Percentiles rank a stretch among this genome's conserved stretches.
phyloP scores from a whole-genome alignment of 2,888 invertebrate genomes.

The Drosophila conformis region DNA sequence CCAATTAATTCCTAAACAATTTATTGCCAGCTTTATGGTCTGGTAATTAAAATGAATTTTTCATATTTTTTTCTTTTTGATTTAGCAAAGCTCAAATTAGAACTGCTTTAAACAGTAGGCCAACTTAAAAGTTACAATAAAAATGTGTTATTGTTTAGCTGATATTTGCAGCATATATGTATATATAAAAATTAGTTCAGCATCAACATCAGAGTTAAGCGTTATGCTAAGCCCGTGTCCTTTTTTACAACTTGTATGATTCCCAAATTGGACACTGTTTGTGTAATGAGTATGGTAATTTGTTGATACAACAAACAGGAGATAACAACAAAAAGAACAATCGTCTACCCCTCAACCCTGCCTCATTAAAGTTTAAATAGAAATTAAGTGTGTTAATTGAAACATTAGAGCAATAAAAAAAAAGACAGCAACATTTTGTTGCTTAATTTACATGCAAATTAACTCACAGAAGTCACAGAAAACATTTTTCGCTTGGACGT shows the following conservation, averaged over 20 bases:
- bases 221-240: not conserved
- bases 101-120: not conserved
- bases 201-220: not conserved
- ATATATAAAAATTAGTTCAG: not conserved
- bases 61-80: not conserved
- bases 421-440: conserved; percentile 76
- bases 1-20: conserved; percentile 10
- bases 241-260: not conserved
- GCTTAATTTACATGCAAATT: conserved; percentile 85
- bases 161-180: not conserved
- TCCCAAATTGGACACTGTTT: not conserved
- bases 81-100: not conserved
- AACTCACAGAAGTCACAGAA: conserved; percentile 69
- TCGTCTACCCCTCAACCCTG: not conserved
- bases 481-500: conserved; percentile 13
- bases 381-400: conserved; percentile 83
- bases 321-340: conserved; percentile 1
- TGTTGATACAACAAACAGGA: conserved; percentile 1
- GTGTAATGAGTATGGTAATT: conserved; percentile 3
- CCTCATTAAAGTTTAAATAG: conserved; percentile 36
- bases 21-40: conserved; percentile 43
- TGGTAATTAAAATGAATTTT: conserved; percentile 41
- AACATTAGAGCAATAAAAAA: conserved; percentile 75
- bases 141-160: not conserved
- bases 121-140: not conserved